Evolutionary conservation across 2,113 vertebrate species (phyloP).

Genomic region (Danio rerio): DNA sequence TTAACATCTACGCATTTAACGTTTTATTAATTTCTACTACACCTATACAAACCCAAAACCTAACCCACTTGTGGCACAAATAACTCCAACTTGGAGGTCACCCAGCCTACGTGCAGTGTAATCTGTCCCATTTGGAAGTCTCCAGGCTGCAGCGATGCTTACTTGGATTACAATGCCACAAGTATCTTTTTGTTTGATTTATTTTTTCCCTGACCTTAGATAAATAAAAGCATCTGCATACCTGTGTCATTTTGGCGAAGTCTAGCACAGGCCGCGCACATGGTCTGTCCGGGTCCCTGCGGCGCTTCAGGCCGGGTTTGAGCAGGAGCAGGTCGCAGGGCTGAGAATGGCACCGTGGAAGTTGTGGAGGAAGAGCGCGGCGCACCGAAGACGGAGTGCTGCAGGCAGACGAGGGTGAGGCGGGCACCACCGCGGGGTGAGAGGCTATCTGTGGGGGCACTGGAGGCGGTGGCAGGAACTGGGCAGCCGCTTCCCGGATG

Average conservation of each 20-base stretch:
- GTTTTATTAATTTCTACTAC: too few species aligned
- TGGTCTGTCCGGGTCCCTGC: slow-evolving; percentile 83
- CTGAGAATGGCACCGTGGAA: slow-evolving; percentile 91
- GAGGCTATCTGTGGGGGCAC: slow-evolving; percentile 73
- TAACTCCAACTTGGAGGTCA: too few species aligned
- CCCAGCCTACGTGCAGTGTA: too few species aligned
- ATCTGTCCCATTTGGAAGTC: too few species aligned
- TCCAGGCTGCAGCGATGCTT: too few species aligned
- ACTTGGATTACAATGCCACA: too few species aligned
- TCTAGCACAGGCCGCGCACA: slow-evolving; percentile 84
- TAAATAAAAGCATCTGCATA: slow-evolving; percentile 39
- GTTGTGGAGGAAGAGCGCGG: slow-evolving; percentile 78
- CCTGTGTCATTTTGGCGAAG: slow-evolving; percentile 89
- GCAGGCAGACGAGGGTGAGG: slow-evolving; percentile 83
- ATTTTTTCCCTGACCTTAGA: too few species aligned
- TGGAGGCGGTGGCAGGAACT: slow-evolving; percentile 75
- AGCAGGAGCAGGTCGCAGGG: slow-evolving; percentile 86
- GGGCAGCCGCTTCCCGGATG: slow-evolving; percentile 77
- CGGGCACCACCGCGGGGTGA: slow-evolving; percentile 72
- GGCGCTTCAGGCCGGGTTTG: slow-evolving; percentile 83
- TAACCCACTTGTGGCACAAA: too few species aligned
- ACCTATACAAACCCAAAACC: too few species aligned
- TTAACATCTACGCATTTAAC: too few species aligned
- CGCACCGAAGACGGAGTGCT: slow-evolving; percentile 84
- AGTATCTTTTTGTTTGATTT: too few species aligned